Evolutionary conservation across 1,140 invertebrate species (phyloP).

Genomic region (Helicoverpa armigera): DNA sequence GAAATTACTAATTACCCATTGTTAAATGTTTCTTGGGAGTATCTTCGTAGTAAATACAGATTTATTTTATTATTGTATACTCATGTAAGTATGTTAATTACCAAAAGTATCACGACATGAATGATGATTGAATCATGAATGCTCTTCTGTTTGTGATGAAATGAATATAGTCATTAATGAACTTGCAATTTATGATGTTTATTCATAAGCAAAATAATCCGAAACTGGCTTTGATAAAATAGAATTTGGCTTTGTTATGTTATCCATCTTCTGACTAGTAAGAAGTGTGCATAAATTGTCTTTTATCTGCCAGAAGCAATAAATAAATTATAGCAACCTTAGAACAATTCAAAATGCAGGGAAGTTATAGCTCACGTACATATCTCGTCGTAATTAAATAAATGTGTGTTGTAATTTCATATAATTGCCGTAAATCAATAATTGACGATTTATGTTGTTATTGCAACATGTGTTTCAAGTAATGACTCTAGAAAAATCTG

Average conservation of each 20-base stretch:
- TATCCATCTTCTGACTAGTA: no score
- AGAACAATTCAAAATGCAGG: not conserved
- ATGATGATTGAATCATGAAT: not conserved
- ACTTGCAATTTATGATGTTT: not conserved
- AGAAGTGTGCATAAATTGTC: no score
- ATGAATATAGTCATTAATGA: not conserved
- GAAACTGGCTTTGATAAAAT: not conserved
- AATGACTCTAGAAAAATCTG: no score
- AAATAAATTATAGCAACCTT: no score
- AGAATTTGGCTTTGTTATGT: no score
- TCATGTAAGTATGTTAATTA: not conserved
- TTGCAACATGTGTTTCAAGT: not conserved
- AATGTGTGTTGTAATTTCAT: not conserved
- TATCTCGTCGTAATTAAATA: not conserved
- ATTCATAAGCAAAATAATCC: not conserved
- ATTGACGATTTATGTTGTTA: conserved; percentile 13
- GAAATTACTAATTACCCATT: not conserved
- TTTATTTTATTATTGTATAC: not conserved
- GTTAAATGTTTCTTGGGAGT: not conserved
- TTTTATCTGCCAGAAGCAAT: no score
- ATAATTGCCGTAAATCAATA: conserved; percentile 8
- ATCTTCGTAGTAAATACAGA: not conserved
- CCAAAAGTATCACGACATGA: not conserved
- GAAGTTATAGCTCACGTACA: not conserved
- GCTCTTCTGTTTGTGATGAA: not conserved